These are phyloP conservation scores for Acipenser transmontanus DNA, from an alignment of 2,797 vertebrate species.

Conservation along the genomic window DNA sequence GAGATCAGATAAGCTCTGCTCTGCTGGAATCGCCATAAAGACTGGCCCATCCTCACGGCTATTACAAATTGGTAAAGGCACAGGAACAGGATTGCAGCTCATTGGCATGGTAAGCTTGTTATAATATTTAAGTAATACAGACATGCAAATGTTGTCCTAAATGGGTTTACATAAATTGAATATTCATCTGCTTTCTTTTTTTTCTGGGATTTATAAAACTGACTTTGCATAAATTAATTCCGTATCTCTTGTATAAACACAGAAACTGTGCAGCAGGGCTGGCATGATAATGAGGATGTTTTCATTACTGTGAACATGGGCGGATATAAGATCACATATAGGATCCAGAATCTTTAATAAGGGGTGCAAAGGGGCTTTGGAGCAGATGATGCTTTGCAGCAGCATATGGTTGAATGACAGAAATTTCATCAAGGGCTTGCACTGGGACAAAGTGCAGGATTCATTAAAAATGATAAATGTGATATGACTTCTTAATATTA, in stretches of 20 bases:
- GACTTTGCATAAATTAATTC: constrained; percentile 47
- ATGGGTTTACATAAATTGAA: constrained; percentile 55
- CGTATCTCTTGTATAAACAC: constrained; percentile 43
- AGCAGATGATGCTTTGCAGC: constrained; percentile 53
- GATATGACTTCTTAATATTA: constrained; percentile 31
- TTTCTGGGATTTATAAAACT: constrained; percentile 43
- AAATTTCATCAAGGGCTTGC: constrained; percentile 44
- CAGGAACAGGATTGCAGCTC: neutral
- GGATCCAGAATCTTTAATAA: constrained; percentile 16
- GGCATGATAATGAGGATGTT: constrained; percentile 37
- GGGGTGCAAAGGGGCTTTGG: constrained; percentile 22
- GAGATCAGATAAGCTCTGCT: too few species aligned
- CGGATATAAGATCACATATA: constrained; percentile 41
- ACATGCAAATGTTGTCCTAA: constrained; percentile 42
- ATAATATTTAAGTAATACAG: constrained; percentile 37
- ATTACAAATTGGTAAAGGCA: neutral
- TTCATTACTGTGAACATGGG: constrained; percentile 33
- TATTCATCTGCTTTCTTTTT: constrained; percentile 50
- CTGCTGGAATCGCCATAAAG: too few species aligned
- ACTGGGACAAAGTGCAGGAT: constrained; percentile 40
- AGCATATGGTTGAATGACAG: constrained; percentile 54
- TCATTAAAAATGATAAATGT: constrained; percentile 56
- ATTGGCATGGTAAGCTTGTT: constrained; percentile 21
- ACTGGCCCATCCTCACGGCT: too few species aligned
- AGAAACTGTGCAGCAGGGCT: constrained; percentile 28